These are phyloP conservation scores for Lasaia peninsularis DNA, from an alignment of 1,140 invertebrate genomes.

Conservation along the genomic window DNA sequence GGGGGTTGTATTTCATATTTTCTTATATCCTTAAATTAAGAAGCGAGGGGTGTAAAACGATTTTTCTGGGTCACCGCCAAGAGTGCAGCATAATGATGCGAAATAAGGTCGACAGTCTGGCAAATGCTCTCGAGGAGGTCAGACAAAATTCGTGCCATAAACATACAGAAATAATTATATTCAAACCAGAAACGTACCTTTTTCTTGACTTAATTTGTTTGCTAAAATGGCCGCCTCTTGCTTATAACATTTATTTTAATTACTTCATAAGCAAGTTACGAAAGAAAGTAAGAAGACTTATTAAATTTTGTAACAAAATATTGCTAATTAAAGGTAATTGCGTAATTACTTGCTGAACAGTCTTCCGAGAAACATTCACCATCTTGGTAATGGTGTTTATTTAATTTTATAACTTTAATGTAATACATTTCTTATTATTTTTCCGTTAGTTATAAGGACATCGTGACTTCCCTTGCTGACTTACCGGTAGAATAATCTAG, in stretches of 20 bases:
- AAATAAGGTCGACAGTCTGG: constrained; percentile 17
- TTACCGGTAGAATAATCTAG: no score
- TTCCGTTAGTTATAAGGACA: no score
- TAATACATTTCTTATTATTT: no score
- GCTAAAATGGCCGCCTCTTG: background rate
- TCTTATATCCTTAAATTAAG: constrained; percentile 15
- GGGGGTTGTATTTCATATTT: background rate
- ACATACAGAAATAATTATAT: constrained; percentile 13
- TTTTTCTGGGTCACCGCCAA: constrained; percentile 26
- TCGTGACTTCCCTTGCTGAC: no score
- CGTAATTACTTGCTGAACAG: background rate
- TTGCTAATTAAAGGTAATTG: constrained; percentile 1
- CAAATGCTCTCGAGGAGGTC: constrained; percentile 15
- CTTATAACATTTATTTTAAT: constrained; percentile 9
- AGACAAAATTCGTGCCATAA: constrained; percentile 11
- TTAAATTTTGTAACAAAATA: constrained; percentile 11
- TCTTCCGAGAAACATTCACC: background rate
- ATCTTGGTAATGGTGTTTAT: background rate
- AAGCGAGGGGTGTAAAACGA: constrained; percentile 21
- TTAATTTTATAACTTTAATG: no score
- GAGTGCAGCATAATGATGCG: constrained; percentile 21
- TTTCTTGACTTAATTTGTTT: constrained; percentile 7
- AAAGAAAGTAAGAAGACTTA: constrained; percentile 7
- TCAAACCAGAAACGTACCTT: constrained; percentile 3
- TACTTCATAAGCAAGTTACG: constrained; percentile 7